Evolutionary conservation across 2,888 invertebrate species (phyloP).

Genomic region (Hoplodrina blanda): DNA sequence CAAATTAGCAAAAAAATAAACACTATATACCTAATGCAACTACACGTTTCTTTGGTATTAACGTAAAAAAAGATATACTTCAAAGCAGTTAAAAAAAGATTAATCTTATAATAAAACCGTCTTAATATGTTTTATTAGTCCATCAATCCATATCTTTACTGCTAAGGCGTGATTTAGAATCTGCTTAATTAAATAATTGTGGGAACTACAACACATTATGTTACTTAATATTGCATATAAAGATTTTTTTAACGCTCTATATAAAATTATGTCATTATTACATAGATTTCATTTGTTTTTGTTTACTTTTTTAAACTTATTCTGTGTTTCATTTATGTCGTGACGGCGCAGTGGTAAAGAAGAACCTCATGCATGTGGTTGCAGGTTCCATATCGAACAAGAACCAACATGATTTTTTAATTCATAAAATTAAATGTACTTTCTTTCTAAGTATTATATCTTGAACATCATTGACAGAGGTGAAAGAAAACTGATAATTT

Average conservation of each 20-base stretch:
- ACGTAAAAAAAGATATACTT: slow-evolving; percentile 9
- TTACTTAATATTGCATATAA: slow-evolving; percentile 3
- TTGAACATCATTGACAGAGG: too few relatives aligned
- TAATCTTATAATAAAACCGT: slow-evolving; percentile 20
- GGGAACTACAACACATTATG: background rate
- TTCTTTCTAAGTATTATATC: too few relatives aligned
- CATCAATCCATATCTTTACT: slow-evolving; percentile 36
- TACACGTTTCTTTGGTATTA: background rate
- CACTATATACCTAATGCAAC: background rate
- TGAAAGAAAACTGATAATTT: too few relatives aligned
- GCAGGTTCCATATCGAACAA: too few relatives aligned
- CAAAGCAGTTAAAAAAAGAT: background rate
- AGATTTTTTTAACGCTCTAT: slow-evolving; percentile 7
- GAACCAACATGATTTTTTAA: too few relatives aligned
- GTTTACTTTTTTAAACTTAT: too few relatives aligned
- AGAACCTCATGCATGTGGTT: too few relatives aligned
- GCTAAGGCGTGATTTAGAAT: slow-evolving; percentile 4
- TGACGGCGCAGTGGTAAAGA: too few relatives aligned
- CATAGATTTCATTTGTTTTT: background rate
- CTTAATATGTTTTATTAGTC: slow-evolving; percentile 32
- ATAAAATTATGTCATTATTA: background rate
- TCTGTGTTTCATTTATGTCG: too few relatives aligned
- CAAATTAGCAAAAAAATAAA: background rate
- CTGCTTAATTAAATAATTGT: background rate
- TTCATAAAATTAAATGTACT: too few relatives aligned